Percentiles rank a stretch among this genome's conserved stretches.
Evolutionary conservation across 1,140 invertebrate species (phyloP).

Genomic region (Calephelis virginiensis): DNA sequence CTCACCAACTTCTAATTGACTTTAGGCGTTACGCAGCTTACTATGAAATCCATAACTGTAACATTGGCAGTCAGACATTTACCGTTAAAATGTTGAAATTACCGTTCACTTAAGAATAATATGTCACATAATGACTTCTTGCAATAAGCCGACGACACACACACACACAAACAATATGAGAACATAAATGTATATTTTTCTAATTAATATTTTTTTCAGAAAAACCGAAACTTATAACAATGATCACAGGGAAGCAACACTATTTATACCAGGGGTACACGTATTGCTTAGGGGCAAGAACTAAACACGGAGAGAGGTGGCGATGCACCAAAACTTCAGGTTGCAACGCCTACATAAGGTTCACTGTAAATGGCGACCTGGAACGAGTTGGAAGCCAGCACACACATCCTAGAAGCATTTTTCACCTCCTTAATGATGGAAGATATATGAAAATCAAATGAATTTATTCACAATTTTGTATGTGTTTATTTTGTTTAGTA

Average conservation of each 20-base stretch:
- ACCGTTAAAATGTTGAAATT: no score
- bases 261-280: constrained; percentile 41
- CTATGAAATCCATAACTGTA: no score
- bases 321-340: constrained; percentile 39
- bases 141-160: no score
- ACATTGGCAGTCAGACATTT: no score
- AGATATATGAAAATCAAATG: not conserved
- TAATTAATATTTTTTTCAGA: constrained; percentile 3
- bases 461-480: no score
- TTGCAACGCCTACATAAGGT: constrained; percentile 22
- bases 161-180: no score
- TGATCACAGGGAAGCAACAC: constrained; percentile 37
- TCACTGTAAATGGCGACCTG: not conserved
- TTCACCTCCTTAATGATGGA: not conserved
- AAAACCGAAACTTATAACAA: constrained; percentile 26
- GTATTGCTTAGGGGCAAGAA: constrained; percentile 33
- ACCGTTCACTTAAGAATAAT: no score
- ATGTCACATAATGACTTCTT: no score
- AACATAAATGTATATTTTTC: no score
- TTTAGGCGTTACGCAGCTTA: no score
- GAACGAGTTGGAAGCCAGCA: not conserved
- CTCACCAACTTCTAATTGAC: no score
- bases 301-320: constrained; percentile 30
- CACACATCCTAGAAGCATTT: not conserved
- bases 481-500: no score